Evolutionary conservation across 2,797 vertebrate genomes (phyloP).

Genomic region (Poeciliopsis presidionis): DNA sequence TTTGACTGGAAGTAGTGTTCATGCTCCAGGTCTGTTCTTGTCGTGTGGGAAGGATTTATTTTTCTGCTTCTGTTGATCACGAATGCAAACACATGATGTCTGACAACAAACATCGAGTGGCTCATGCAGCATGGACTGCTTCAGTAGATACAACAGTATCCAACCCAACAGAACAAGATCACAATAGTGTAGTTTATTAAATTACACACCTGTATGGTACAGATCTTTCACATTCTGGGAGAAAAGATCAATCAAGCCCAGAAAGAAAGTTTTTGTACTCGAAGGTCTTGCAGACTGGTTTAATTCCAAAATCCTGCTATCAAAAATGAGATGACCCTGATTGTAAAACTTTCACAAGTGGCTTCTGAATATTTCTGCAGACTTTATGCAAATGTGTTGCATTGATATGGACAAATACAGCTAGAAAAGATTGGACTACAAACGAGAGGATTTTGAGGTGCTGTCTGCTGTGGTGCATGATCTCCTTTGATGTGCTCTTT

Average conservation of each 20-base stretch:
- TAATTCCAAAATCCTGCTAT: not conserved
- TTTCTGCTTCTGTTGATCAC: not conserved
- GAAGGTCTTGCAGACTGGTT: not conserved
- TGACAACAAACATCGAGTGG: not conserved
- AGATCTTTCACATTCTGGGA: not conserved
- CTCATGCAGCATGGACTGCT: not conserved
- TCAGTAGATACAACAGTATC: not conserved
- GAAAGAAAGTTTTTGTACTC: not conserved
- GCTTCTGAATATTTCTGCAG: not conserved
- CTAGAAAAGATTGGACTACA: not conserved
- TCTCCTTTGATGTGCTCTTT: slow-evolving; percentile 2
- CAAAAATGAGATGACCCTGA: not conserved
- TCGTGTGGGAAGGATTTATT: not conserved
- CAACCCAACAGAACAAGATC: not conserved
- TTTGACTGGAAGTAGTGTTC: not conserved
- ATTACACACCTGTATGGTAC: not conserved
- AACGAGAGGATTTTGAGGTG: not conserved
- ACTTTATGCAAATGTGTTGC: not conserved
- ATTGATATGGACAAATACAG: not conserved
- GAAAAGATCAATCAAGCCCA: not conserved
- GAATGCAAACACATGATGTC: not conserved
- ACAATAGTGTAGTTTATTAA: not conserved
- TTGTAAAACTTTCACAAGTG: not conserved
- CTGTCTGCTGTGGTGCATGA: not conserved
- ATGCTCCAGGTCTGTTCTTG: not conserved